Evolutionary conservation across 2,797 vertebrate species (phyloP), one percentile per base, ranked within the genome.

Genomic region (Rhinophrynus dorsalis): DNA sequence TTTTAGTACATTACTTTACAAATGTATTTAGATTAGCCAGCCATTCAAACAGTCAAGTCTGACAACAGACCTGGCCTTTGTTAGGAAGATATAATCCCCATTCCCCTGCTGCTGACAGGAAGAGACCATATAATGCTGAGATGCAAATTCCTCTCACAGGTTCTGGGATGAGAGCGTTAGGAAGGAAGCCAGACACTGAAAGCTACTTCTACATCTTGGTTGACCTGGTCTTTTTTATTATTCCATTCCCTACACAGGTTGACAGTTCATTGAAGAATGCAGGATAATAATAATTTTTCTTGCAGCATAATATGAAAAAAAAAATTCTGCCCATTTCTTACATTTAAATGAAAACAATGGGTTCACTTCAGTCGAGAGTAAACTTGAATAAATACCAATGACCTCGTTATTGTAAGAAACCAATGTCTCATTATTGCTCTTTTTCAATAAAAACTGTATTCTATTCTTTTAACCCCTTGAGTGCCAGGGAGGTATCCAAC

Each of bases 51-150:
- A 84, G 77, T 77, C 78, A 88, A 86, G 86, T 84, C 83, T 89
- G 88, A 88, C 82, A 69, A 67, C 67, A 76, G 83, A 74, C 74
- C 83, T 81, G 59, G 79, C 83, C 86, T 91, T 81, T 89, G 90
- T 90, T 89, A 87, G 79, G 74, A 89, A 86, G 92, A 91, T 75
- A 69, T 78, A 85, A 92, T 91, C 90, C 84, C 86, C 83, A 81
- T 90, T 80, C 86, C 78, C 67, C 59, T 67, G 75, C 75, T 78
- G 79, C 86, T 89, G 87, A 89, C 87, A 90, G 86, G 86, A 90
- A 91, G 86, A 83, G 66, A 45, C 73, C 55, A 17, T 74, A 77
- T 74, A 83, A 76, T 75, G 44, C 68, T 78, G 77, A 68, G 79
- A 75, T 68, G 74, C 77, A 78, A 81, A 85, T 83, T 78, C 80